Percentiles rank a stretch among this genome's conserved stretches.
These are phyloP conservation scores for Drosophila trapezifrons DNA, from an alignment of 1,140 invertebrate genomes.

Conservation along the genomic window DNA sequence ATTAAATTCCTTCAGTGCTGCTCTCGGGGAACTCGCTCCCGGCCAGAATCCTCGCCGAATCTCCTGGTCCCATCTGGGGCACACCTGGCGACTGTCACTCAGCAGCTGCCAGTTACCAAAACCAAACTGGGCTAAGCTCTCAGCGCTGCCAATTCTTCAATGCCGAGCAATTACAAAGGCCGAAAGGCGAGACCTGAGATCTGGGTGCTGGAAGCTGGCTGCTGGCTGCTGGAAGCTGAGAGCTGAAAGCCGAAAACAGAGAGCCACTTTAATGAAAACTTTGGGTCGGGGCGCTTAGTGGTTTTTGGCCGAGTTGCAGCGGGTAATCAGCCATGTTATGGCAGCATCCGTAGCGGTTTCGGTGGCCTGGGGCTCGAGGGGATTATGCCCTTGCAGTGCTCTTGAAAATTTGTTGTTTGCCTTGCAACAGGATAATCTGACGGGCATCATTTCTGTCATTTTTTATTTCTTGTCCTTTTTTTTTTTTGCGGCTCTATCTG, in stretches of 20 bases:
- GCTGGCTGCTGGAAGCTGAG: not conserved
- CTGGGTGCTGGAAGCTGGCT: not conserved
- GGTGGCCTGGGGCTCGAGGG: conserved; percentile 14
- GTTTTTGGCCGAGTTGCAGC: conserved; percentile 45
- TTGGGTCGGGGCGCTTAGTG: conserved; percentile 51
- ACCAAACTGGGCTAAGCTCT: conserved; percentile 33
- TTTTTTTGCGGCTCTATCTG: conserved; percentile 5
- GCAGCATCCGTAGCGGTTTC: conserved; percentile 31
- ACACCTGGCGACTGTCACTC: conserved; percentile 40
- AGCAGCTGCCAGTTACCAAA: conserved; percentile 19
- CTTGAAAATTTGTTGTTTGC: conserved; percentile 56
- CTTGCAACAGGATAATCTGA: conserved; percentile 52
- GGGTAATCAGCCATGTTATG: conserved; percentile 58
- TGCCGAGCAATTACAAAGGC: conserved; percentile 56
- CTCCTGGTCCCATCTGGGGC: conserved; percentile 23
- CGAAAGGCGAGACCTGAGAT: conserved; percentile 27
- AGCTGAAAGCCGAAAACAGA: conserved; percentile 44
- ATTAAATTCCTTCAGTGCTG: conserved; percentile 4
- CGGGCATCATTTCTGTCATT: conserved; percentile 26
- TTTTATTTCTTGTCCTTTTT: not conserved
- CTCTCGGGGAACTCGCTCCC: not conserved
- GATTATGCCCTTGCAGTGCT: conserved; percentile 54
- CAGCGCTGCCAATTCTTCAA: conserved; percentile 40
- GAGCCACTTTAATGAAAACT: conserved; percentile 63
- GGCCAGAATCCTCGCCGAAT: conserved; percentile 1